phyloP scores from a whole-genome alignment of 2,113 vertebrate genomes.

The Gadus macrocephalus region DNA sequence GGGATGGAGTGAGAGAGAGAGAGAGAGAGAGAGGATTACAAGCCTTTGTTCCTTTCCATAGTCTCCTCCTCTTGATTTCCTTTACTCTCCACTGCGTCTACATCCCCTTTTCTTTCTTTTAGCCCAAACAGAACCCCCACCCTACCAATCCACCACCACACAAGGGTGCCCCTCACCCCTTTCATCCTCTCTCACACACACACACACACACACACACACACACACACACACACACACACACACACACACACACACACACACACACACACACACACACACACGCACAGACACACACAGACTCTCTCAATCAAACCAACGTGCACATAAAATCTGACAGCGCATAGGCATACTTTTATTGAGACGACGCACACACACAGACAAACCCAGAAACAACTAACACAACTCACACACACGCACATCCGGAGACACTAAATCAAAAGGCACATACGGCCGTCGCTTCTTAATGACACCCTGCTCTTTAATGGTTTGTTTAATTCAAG shows the following conservation, averaged over 20 bases:
- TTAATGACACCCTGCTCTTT: conserved; percentile 43
- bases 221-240: neutral
- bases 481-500: conserved; percentile 64
- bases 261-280: neutral
- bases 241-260: too few species aligned
- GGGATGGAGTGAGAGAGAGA: neutral
- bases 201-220: neutral
- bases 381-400: too few species aligned
- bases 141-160: neutral
- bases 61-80: conserved; percentile 13
- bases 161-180: neutral
- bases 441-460: too few species aligned
- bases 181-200: conserved; percentile 3
- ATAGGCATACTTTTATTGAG: neutral
- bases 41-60: conserved; percentile 1
- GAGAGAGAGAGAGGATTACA: neutral
- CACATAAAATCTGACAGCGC: neutral
- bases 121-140: too few species aligned
- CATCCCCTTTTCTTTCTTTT: neutral
- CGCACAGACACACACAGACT: neutral
- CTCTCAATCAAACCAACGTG: neutral
- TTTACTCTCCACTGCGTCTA: neutral
- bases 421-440: too few species aligned
- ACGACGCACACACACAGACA: neutral
- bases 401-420: neutral